A percentile compares a stretch with the other conserved stretches of the same genome.
Conservation (phyloP, 35 echinoderm and acorn worm genomes). For the Eucidaris tribuloides region DNA sequence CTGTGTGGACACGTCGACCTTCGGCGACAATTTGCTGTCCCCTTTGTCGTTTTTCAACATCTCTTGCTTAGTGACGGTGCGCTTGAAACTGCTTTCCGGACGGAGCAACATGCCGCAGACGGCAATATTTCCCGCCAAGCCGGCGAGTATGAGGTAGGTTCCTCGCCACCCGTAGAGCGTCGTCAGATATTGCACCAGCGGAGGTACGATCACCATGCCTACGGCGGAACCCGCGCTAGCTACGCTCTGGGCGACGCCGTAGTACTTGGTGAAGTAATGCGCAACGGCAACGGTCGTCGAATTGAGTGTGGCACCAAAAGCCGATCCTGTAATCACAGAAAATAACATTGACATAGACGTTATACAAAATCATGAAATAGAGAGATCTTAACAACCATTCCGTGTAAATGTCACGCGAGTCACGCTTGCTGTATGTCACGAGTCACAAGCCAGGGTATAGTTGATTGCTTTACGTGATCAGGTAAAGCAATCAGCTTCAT, state of each 20-base stretch:
- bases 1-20: not conserved
- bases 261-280: conserved; percentile 3
- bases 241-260: not conserved
- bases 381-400: too few relatives aligned
- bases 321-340: not conserved
- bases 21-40: not conserved
- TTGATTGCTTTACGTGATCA: too few relatives aligned
- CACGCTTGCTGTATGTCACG: too few relatives aligned
- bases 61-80: not conserved
- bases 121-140: not conserved
- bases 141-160: not conserved
- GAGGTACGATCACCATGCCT: not conserved
- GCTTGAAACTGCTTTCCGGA: not conserved
- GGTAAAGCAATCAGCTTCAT: too few relatives aligned
- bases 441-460: too few relatives aligned
- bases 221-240: conserved; percentile 5
- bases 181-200: not conserved
- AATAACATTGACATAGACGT: too few relatives aligned
- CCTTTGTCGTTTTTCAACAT: not conserved
- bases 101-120: conserved; percentile 18
- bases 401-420: too few relatives aligned
- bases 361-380: too few relatives aligned
- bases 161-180: not conserved
- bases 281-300: not conserved
- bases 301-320: not conserved